These are phyloP conservation scores for Anser brachyrhynchus DNA, from an alignment of 2,113 vertebrate species.

Conservation along the genomic window DNA sequence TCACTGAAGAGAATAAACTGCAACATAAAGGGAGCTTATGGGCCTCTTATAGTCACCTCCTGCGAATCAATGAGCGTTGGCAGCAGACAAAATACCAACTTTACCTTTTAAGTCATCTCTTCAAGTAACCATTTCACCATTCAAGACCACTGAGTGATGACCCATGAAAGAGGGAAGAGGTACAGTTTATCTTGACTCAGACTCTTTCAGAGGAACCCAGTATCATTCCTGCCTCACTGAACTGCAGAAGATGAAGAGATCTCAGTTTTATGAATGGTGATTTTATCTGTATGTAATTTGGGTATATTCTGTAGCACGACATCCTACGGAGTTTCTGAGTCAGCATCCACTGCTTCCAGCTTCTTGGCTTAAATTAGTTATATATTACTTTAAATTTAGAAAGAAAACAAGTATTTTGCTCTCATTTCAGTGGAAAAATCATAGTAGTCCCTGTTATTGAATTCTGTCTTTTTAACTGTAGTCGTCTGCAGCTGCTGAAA, in stretches of 20 bases:
- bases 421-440: neutral
- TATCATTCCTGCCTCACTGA: neutral
- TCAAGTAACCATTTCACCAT: neutral
- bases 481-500: neutral
- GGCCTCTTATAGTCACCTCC: neutral
- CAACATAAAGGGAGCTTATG: neutral
- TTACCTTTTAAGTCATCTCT: neutral
- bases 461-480: neutral
- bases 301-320: neutral
- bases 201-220: neutral
- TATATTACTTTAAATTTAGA: neutral
- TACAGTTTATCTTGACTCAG: neutral
- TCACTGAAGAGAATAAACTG: neutral
- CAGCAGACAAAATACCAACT: neutral
- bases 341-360: neutral
- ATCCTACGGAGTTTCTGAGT: rapidly evolving
- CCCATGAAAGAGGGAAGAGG: neutral
- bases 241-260: neutral
- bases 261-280: neutral
- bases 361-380: neutral
- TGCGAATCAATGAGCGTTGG: neutral
- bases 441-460: neutral
- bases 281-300: neutral
- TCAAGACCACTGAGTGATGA: neutral
- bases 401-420: neutral